A percentile compares a stretch with the other conserved stretches of the same genome.
Evolutionary conservation across 2,888 invertebrate genomes (phyloP).

Genomic region (Drosophila ochracea): DNA sequence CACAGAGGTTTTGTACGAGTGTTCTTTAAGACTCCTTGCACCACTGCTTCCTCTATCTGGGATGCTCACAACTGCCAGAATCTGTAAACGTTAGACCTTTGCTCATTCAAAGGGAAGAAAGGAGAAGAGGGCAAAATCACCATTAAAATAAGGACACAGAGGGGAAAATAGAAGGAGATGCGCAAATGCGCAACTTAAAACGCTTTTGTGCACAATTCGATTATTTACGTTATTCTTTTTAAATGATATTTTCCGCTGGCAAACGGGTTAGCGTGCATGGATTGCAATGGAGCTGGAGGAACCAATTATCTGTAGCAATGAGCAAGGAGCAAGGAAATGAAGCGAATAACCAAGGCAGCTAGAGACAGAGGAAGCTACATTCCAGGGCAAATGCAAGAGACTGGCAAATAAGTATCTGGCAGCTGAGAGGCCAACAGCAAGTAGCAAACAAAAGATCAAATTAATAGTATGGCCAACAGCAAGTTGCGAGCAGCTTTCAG

Average conservation of each 20-base stretch:
- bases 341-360: conserved; percentile 1
- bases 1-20: background rate
- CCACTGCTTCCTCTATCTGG: background rate
- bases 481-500: conserved; percentile 15
- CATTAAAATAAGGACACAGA: background rate
- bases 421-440: conserved; percentile 38
- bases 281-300: conserved; percentile 41
- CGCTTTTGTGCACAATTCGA: conserved; percentile 80
- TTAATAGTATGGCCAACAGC: conserved; percentile 58
- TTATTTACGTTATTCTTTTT: conserved; percentile 78
- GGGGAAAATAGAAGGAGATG: background rate
- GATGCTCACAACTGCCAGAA: background rate
- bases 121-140: conserved; percentile 36
- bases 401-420: conserved; percentile 46
- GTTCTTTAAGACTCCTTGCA: too few species aligned
- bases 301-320: conserved; percentile 70
- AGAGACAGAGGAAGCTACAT: conserved; percentile 8
- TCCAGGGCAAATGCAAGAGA: conserved; percentile 33
- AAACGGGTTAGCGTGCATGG: conserved; percentile 47
- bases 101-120: conserved; percentile 3
- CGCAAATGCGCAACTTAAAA: conserved; percentile 56
- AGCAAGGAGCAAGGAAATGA: conserved; percentile 32
- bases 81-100: background rate
- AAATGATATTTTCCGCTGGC: conserved; percentile 72
- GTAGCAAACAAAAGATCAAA: conserved; percentile 75